Percentiles rank a stretch among this genome's conserved stretches.
These are phyloP conservation scores for Lomographa bimaculata DNA, from an alignment of 2,888 invertebrate genomes.

Conservation along the genomic window DNA sequence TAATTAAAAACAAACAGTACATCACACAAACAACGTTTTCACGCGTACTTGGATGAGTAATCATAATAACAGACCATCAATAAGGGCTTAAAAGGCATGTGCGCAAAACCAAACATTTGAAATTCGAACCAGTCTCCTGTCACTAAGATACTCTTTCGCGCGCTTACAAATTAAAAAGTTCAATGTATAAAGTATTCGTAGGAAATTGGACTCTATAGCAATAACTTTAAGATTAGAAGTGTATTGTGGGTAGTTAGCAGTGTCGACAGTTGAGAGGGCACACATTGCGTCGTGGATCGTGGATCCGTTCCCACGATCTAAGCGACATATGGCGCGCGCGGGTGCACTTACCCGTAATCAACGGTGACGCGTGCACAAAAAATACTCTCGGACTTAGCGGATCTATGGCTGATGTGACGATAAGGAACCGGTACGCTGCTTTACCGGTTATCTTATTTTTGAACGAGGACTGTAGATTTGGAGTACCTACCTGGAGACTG, in stretches of 20 bases:
- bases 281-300: conserved; percentile 74
- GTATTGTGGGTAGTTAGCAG: conserved; percentile 32
- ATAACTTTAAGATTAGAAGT: conserved; percentile 38
- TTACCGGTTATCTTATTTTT: conserved; percentile 34
- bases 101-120: conserved; percentile 43
- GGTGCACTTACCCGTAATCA: conserved; percentile 68
- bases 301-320: conserved; percentile 78
- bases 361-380: conserved; percentile 79
- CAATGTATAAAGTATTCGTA: conserved; percentile 16
- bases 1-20: conserved; percentile 50
- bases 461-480: conserved; percentile 11
- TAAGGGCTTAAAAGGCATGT: conserved; percentile 66
- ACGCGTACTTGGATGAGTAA: conserved; percentile 63
- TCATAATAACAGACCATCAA: conserved; percentile 68
- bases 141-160: conserved; percentile 14
- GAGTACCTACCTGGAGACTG: no score
- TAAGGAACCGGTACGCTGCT: conserved; percentile 48
- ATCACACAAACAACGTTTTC: conserved; percentile 54
- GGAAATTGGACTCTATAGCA: conserved; percentile 45
- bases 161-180: conserved; percentile 14
- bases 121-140: conserved; percentile 1
- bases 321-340: conserved; percentile 81
- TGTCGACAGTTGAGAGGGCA: conserved; percentile 68
- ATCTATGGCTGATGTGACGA: conserved; percentile 65
- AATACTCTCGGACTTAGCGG: conserved; percentile 72